Percentiles rank a stretch among this genome's conserved stretches.
Conservation (phyloP, 1,140 invertebrate species). For the Theocolax elegans region DNA sequence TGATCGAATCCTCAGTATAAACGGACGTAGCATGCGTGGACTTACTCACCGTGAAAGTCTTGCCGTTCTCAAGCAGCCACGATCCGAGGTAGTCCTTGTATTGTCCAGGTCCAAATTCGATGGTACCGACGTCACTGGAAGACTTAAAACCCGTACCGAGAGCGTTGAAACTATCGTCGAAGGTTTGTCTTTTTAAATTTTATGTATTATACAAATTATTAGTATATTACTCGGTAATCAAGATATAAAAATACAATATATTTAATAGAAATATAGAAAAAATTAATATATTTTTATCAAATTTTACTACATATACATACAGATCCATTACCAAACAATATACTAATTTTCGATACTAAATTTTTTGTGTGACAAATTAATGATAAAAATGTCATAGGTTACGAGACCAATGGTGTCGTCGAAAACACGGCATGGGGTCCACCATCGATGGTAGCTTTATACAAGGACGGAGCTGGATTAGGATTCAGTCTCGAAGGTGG, state of each 20-base stretch:
- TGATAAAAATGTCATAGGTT: slow-evolving; percentile 52
- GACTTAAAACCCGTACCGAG: slow-evolving; percentile 51
- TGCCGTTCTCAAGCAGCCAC: slow-evolving; percentile 82
- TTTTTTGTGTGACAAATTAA: too few relatives aligned
- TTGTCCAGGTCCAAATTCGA: slow-evolving; percentile 69
- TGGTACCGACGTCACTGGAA: slow-evolving; percentile 47
- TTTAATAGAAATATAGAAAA: too few relatives aligned
- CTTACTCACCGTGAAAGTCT: slow-evolving; percentile 87
- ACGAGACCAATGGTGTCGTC: slow-evolving; percentile 48
- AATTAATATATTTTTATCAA: too few relatives aligned
- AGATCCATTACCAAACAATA: too few relatives aligned
- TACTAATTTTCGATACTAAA: too few relatives aligned
- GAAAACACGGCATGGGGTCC: slow-evolving; percentile 60
- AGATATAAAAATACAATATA: neutral
- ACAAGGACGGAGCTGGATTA: slow-evolving; percentile 88
- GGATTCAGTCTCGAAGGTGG: slow-evolving; percentile 94
- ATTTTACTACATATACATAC: too few relatives aligned
- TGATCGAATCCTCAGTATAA: slow-evolving; percentile 88
- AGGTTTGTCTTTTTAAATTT: too few relatives aligned
- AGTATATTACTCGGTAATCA: too few relatives aligned
- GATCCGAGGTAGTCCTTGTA: slow-evolving; percentile 76
- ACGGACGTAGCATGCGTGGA: slow-evolving; percentile 83
- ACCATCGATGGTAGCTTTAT: slow-evolving; percentile 72
- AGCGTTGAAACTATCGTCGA: slow-evolving; percentile 60
- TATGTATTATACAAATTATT: too few relatives aligned